Evolutionary conservation across 2,797 vertebrate species (phyloP).

Genomic region (Myripristis jacobus): DNA sequence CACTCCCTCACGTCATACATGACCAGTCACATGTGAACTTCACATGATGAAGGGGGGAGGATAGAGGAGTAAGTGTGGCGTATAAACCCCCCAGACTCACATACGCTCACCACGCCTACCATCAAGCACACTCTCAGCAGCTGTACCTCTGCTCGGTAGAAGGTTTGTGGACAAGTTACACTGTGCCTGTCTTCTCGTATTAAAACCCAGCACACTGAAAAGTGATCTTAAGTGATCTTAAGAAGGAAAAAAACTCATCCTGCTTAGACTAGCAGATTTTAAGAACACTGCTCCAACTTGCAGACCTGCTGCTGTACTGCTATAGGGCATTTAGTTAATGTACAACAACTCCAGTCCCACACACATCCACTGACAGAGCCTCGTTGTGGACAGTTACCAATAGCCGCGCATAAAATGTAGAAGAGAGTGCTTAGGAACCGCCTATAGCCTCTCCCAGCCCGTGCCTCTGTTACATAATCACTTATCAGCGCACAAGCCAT

Average conservation of each 20-base stretch:
- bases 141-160: conserved; percentile 1
- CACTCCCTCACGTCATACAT: conserved; percentile 59
- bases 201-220: neutral
- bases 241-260: neutral
- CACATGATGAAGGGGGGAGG: conserved; percentile 33
- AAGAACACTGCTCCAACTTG: conserved; percentile 11
- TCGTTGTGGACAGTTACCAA: conserved; percentile 50
- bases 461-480: conserved; percentile 73
- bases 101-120: neutral
- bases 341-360: conserved; percentile 25
- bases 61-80: neutral
- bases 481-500: conserved; percentile 58
- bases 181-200: too few relatives aligned
- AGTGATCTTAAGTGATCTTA: neutral
- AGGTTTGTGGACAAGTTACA: neutral
- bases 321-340: conserved; percentile 41
- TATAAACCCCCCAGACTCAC: conserved; percentile 1
- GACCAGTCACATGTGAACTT: conserved; percentile 56
- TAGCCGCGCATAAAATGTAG: conserved; percentile 37
- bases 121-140: conserved; percentile 4
- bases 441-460: conserved; percentile 63
- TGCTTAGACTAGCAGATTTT: conserved; percentile 1
- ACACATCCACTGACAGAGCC: conserved; percentile 17
- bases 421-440: conserved; percentile 37
- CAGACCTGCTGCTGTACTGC: conserved; percentile 26